Conservation (phyloP, 2,888 invertebrate species). For the Heteromurus nitidus region DNA sequence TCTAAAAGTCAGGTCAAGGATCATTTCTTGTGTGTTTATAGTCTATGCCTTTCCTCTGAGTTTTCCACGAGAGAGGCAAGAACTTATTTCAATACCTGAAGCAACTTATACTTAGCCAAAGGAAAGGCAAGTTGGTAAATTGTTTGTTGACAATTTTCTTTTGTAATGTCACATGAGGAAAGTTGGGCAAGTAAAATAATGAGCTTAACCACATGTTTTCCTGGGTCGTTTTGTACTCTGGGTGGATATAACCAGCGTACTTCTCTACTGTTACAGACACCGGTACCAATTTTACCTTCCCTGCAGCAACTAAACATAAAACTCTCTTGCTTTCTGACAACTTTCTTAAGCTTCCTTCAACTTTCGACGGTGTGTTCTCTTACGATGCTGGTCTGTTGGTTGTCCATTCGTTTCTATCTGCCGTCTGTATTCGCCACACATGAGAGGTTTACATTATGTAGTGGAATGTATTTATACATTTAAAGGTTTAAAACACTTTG, state of each 20-base stretch:
- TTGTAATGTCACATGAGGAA: slow-evolving; percentile 54
- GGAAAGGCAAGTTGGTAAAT: slow-evolving; percentile 38
- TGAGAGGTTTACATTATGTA: no score
- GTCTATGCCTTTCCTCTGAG: slow-evolving; percentile 32
- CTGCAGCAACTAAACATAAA: not conserved
- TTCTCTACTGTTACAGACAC: not conserved
- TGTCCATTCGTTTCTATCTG: no score
- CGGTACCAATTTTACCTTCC: not conserved
- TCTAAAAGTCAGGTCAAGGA: slow-evolving; percentile 61
- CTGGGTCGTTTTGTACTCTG: no score
- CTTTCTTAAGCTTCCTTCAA: no score
- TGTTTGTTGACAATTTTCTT: slow-evolving; percentile 52
- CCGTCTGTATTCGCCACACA: no score
- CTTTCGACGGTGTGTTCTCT: no score
- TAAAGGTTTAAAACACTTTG: no score
- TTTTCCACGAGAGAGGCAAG: slow-evolving; percentile 31
- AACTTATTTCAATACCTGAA: slow-evolving; percentile 11
- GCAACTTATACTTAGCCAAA: slow-evolving; percentile 6
- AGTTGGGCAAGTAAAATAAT: slow-evolving; percentile 61
- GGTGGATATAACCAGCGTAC: no score
- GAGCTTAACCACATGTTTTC: no score
- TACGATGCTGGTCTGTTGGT: no score
- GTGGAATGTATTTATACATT: no score
- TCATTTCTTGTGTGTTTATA: slow-evolving; percentile 45
- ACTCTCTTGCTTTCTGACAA: no score